Base-by-base conservation (phyloP, 2,888 invertebrate species). In the Melikaiella ostensackeni region DNA sequence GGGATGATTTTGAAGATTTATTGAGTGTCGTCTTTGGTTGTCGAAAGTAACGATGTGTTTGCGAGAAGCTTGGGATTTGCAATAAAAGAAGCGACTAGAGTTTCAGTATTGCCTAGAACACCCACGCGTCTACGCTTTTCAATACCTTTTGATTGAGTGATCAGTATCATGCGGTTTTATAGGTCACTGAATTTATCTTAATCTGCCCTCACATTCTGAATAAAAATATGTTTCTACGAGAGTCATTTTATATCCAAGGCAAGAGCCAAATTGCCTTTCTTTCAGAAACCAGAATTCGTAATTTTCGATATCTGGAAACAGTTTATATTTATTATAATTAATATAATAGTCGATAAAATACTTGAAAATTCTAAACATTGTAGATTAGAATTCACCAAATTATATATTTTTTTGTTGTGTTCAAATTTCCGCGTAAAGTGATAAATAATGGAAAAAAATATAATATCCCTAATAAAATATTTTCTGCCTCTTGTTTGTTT, bases 111-210 rank as follows among this genome's bases (percentile, higher is more conserved):
- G 27, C 42, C 42, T 42, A 35, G 24, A 42, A 64, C 42, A 64
- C 64, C 64, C 64, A 64, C 64, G 19, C 42, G 24, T 42, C 6
- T 64, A 64, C 35, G n/a, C 16, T 64, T 64, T 64, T 64, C 64
- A 42, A 64, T 64, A 64, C 24, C 24, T 42, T 64, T 38, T 64
- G 21, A 64, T 64, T 38, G 24, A 19, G 24, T 64, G 42, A 42
- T 64, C 42, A 42, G 21, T 64, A 63, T 24, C 42, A 42, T 42
- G 24, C 13, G 38, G 21, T 24, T 64, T 64, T 64, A 64, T 64
- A 27, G 64, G 42, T 64, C 64, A 64, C 16, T 42, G 42, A 64
- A 27, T 64, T 42, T 64, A 64, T 64, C 38, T 42, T 42, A 64
- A 64, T 64, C 16, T 64, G 42, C 16, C 24, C 16, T 64, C 16